These are phyloP conservation scores for Stomatorhinus ivindoensis DNA, from an alignment of 2,113 vertebrate species.

Conservation along the genomic window DNA sequence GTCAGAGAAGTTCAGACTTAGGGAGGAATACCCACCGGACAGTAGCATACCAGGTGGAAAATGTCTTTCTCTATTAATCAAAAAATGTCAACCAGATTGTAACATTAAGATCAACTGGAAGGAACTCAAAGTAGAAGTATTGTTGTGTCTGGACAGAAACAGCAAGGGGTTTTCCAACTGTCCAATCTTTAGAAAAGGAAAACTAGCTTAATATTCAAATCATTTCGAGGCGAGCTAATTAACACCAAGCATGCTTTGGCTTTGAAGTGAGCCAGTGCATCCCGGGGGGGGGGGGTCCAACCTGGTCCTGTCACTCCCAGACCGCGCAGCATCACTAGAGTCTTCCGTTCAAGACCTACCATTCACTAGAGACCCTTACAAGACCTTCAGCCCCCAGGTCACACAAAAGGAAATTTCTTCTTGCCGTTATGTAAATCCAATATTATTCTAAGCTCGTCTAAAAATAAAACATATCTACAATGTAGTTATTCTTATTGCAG, in stretches of 20 bases:
- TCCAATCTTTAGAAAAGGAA: not conserved
- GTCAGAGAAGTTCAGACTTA: constrained; percentile 25
- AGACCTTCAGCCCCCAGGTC: not conserved
- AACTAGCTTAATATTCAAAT: not conserved
- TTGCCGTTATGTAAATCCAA: constrained; percentile 14
- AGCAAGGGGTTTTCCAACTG: not conserved
- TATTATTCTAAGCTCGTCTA: constrained; percentile 13
- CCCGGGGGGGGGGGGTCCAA: not conserved
- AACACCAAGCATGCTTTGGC: not conserved
- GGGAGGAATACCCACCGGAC: not conserved
- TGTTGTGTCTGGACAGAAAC: not conserved
- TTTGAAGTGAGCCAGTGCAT: not conserved
- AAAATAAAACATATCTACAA: constrained; percentile 27
- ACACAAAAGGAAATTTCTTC: constrained; percentile 17
- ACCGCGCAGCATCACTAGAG: not conserved
- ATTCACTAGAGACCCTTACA: not conserved
- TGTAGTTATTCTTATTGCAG: constrained; percentile 21
- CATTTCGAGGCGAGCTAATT: not conserved
- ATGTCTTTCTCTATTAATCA: not conserved
- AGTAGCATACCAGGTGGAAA: not conserved
- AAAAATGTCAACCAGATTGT: not conserved
- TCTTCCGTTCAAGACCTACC: not conserved
- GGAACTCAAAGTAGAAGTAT: not conserved
- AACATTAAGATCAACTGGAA: not conserved
- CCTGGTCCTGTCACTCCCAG: not conserved